A percentile compares a stretch with the other conserved stretches of the same genome.
These are phyloP conservation scores for Corynorhinus townsendii DNA, from an alignment of 2,113 vertebrate species.

Conservation along the genomic window DNA sequence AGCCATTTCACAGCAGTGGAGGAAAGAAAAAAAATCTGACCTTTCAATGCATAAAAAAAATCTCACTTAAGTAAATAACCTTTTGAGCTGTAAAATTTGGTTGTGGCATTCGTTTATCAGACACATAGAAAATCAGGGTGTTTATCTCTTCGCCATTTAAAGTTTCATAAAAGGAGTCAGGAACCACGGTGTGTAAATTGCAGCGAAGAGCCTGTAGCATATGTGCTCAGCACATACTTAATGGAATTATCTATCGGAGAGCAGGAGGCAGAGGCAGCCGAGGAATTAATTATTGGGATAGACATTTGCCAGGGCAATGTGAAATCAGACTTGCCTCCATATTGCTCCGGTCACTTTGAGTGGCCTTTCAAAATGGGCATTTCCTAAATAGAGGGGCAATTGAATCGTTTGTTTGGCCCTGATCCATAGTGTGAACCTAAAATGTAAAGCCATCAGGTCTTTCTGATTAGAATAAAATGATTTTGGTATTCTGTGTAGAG, in stretches of 20 bases:
- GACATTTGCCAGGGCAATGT: constrained; percentile 55
- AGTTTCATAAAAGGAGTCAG: constrained; percentile 64
- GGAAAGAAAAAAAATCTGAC: constrained; percentile 86
- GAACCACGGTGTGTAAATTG: constrained; percentile 33
- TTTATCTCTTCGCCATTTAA: constrained; percentile 78
- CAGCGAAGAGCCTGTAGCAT: constrained; percentile 42
- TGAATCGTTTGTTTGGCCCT: neutral
- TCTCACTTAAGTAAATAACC: constrained; percentile 91
- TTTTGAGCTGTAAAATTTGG: constrained; percentile 86
- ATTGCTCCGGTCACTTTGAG: constrained; percentile 44
- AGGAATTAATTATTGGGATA: constrained; percentile 76
- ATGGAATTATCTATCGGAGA: constrained; percentile 63
- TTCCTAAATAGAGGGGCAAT: constrained; percentile 72
- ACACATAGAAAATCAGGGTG: constrained; percentile 75
- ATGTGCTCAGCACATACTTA: constrained; percentile 44
- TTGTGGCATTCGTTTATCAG: constrained; percentile 82
- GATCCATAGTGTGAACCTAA: neutral
- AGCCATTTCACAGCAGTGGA: constrained; percentile 87
- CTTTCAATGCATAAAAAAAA: constrained; percentile 83
- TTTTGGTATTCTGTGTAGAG: neutral
- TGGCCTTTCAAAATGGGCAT: constrained; percentile 66
- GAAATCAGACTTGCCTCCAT: constrained; percentile 63
- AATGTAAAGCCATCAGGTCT: neutral
- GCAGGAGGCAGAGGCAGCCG: constrained; percentile 50
- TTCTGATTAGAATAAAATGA: neutral